Evolutionary conservation across 2,797 vertebrate species (phyloP).

Genomic region (Macroramphosus scolopax): DNA sequence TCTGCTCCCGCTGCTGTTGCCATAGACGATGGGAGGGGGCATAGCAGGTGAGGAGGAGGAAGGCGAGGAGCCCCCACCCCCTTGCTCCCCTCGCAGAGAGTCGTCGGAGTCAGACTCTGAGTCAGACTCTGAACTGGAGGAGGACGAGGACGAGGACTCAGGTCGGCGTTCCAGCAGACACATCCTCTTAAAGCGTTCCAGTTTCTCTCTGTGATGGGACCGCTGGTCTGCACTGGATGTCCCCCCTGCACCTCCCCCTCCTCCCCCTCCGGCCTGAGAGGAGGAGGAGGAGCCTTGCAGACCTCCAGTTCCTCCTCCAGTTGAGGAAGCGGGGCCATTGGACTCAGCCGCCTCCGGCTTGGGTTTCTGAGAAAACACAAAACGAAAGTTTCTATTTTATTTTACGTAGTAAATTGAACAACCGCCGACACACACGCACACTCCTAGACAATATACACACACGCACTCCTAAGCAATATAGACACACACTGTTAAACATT

Average conservation of each 20-base stretch:
- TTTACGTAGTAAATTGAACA: no score
- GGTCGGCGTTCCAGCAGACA: slow-evolving; percentile 87
- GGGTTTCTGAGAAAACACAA: slow-evolving; percentile 74
- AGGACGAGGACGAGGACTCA: slow-evolving; percentile 85
- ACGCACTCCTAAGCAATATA: no score
- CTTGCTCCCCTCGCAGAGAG: slow-evolving; percentile 55
- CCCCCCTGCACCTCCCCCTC: slow-evolving; percentile 27
- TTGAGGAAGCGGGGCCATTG: slow-evolving; percentile 60
- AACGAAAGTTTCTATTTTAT: no score
- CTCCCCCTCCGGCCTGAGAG: slow-evolving; percentile 28
- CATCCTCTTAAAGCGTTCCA: slow-evolving; percentile 91
- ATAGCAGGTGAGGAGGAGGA: slow-evolving; percentile 52
- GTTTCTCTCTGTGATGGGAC: slow-evolving; percentile 87
- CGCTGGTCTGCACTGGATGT: slow-evolving; percentile 75
- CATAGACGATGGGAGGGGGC: slow-evolving; percentile 51
- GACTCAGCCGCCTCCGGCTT: slow-evolving; percentile 79
- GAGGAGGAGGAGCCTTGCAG: slow-evolving; percentile 43
- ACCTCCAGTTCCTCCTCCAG: slow-evolving; percentile 40
- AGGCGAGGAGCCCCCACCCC: slow-evolving; percentile 51
- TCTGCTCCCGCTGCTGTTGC: slow-evolving; percentile 53
- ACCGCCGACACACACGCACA: no score
- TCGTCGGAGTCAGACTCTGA: slow-evolving; percentile 79
- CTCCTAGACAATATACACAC: no score
- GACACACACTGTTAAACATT: no score
- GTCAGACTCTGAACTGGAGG: slow-evolving; percentile 84